Evolutionary conservation across 2,888 invertebrate genomes (phyloP).

Genomic region (Acanthosepion esculentum): DNA sequence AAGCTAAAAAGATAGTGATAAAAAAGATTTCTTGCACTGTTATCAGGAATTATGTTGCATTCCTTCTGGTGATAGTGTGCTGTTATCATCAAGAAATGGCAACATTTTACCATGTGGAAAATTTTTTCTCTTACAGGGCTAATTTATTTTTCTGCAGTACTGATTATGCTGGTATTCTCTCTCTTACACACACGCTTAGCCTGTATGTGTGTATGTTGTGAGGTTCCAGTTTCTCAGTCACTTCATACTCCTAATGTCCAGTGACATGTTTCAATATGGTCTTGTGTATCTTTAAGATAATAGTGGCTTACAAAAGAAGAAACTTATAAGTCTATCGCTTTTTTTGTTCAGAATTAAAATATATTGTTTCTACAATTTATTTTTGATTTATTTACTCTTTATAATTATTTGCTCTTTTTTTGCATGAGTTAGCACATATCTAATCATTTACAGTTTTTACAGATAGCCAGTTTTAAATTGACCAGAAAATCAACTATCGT

Average conservation of each 20-base stretch:
- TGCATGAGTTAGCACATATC: neutral
- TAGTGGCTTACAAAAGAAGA: neutral
- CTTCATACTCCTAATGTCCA: neutral
- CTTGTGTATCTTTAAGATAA: neutral
- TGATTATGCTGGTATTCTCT: neutral
- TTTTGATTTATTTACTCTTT: neutral
- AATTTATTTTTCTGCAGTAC: neutral
- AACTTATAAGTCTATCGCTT: neutral
- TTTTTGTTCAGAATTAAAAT: neutral
- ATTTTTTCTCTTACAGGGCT: neutral
- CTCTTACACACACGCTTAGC: neutral
- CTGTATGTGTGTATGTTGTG: neutral
- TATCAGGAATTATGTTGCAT: conserved; percentile 21
- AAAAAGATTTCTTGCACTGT: neutral
- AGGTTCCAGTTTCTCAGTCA: neutral
- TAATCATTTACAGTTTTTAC: neutral
- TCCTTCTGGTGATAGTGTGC: neutral
- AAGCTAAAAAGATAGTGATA: neutral
- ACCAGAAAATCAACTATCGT: too few relatives aligned
- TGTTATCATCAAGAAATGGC: neutral
- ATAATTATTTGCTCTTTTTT: too few relatives aligned
- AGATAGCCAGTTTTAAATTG: too few relatives aligned
- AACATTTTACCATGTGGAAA: neutral
- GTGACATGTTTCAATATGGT: neutral
- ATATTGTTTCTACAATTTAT: neutral